Conservation (phyloP, 2,113 vertebrate species). For the Atherinomorus stipes region DNA sequence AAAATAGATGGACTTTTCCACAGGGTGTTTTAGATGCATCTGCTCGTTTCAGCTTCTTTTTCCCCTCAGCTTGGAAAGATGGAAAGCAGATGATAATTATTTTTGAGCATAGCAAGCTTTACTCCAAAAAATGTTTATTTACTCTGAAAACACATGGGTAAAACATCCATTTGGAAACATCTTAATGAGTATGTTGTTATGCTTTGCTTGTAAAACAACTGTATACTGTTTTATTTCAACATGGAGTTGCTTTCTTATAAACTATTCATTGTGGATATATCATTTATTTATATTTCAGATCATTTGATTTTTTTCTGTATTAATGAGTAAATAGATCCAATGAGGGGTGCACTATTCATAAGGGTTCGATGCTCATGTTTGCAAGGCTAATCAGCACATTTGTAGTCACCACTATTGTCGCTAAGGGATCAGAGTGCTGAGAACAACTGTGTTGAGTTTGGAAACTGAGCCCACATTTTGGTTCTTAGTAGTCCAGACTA, state of each 20-base stretch:
- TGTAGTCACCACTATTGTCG: constrained; percentile 67
- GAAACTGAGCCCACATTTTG: constrained; percentile 36
- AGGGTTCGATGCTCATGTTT: constrained; percentile 27
- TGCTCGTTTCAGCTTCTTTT: constrained; percentile 29
- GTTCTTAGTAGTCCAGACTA: constrained; percentile 16
- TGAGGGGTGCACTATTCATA: constrained; percentile 13
- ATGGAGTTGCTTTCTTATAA: constrained; percentile 3
- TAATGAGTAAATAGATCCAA: constrained; percentile 24
- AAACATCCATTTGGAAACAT: constrained; percentile 2
- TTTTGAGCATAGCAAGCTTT: constrained; percentile 20
- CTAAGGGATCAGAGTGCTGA: constrained; percentile 66
- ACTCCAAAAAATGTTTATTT: constrained; percentile 6
- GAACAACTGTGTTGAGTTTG: constrained; percentile 49
- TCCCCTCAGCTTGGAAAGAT: neutral
- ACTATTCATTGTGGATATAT: constrained; percentile 6
- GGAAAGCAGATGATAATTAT: constrained; percentile 1
- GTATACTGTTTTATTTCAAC: neutral
- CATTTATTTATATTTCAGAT: constrained; percentile 7
- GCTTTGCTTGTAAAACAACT: neutral
- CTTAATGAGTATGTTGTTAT: neutral
- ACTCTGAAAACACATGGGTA: neutral
- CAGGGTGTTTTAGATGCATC: constrained; percentile 22
- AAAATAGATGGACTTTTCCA: constrained; percentile 33
- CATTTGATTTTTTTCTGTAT: constrained; percentile 29
- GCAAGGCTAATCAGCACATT: constrained; percentile 60